Evolutionary conservation across 2,797 vertebrate species (phyloP).

Genomic region (Neoniphon sammara): DNA sequence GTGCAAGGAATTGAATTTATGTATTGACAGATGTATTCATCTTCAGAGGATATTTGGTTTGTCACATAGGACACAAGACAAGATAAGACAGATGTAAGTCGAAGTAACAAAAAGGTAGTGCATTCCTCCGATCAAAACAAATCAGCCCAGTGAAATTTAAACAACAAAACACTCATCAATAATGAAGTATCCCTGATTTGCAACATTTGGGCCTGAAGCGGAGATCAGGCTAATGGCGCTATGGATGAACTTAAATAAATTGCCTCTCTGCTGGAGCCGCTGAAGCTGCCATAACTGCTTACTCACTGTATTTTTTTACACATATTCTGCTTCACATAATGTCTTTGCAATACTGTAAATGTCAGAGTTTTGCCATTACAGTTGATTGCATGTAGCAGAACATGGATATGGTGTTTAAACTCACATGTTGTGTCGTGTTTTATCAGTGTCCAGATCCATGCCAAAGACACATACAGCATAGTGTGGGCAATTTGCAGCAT

Average conservation of each 20-base stretch:
- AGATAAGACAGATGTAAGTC: not conserved
- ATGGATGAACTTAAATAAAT: too few species aligned
- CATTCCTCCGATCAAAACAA: not conserved
- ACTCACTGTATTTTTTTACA: too few species aligned
- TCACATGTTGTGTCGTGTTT: conserved; percentile 9
- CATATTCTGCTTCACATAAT: not conserved
- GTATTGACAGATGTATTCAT: conserved; percentile 5
- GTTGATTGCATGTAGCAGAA: not conserved
- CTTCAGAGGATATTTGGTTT: not conserved
- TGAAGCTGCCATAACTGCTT: too few species aligned
- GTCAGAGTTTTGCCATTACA: not conserved
- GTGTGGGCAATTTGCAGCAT: too few species aligned
- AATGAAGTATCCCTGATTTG: too few species aligned
- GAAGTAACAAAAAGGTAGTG: not conserved
- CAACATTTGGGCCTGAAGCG: too few species aligned
- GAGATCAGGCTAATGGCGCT: too few species aligned
- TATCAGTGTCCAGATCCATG: not conserved
- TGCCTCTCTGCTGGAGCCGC: too few species aligned
- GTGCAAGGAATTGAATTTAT: not conserved
- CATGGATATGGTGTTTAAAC: conserved; percentile 22
- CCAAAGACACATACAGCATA: too few species aligned
- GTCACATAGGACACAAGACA: not conserved
- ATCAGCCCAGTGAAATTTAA: not conserved
- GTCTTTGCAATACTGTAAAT: not conserved
- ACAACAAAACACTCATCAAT: too few species aligned